Conservation (phyloP, 2,113 vertebrate genomes). For the Epinephelus moara region DNA sequence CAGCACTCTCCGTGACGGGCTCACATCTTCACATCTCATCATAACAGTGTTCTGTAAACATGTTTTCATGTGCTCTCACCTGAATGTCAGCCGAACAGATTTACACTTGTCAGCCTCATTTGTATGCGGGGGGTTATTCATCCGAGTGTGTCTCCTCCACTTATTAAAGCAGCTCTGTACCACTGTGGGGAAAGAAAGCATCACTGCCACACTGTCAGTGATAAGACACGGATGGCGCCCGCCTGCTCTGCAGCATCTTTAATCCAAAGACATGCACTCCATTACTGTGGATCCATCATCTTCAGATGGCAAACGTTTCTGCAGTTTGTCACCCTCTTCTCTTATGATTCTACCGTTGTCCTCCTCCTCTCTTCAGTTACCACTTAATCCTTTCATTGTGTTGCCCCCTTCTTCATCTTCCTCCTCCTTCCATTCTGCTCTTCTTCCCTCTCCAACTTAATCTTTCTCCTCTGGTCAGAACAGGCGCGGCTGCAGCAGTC, state of each 20-base stretch:
- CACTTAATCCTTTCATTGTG: constrained; percentile 48
- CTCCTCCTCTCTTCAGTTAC: constrained; percentile 11
- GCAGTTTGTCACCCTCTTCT: constrained; percentile 13
- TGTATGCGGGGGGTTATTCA: constrained; percentile 23
- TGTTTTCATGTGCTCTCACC: constrained; percentile 63
- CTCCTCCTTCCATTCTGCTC: constrained; percentile 16
- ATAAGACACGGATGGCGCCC: constrained; percentile 2
- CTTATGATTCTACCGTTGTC: not conserved
- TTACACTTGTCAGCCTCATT: constrained; percentile 35
- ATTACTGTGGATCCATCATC: constrained; percentile 17
- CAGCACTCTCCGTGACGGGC: not conserved
- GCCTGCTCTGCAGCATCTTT: constrained; percentile 41
- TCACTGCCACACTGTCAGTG: constrained; percentile 9
- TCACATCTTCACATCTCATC: not conserved
- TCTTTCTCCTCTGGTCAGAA: constrained; percentile 32
- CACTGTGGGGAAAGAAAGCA: constrained; percentile 26
- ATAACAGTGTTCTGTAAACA: not conserved
- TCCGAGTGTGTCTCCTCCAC: constrained; percentile 30
- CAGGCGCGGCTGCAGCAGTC: constrained; percentile 21
- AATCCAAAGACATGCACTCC: constrained; percentile 27
- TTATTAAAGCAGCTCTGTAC: constrained; percentile 29
- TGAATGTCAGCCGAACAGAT: constrained; percentile 40
- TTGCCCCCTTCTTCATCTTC: constrained; percentile 19
- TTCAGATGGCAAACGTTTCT: constrained; percentile 9
- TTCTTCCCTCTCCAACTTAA: constrained; percentile 18